Evolutionary conservation across 2,797 vertebrate species (phyloP).

Genomic region (Simalia tracyae): DNA sequence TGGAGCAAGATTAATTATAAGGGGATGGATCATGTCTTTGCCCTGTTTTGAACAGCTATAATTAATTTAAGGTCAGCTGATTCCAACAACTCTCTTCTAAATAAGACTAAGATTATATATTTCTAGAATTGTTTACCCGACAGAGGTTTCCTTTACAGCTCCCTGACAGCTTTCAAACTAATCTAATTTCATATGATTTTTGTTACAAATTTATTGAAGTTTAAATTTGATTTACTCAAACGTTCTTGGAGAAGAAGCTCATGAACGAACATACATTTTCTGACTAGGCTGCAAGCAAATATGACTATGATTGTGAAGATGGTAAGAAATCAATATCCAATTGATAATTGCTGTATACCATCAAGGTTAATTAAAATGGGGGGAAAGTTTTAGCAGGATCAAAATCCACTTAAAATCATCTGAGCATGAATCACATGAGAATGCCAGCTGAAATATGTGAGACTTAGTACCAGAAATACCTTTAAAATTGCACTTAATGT

Average conservation of each 20-base stretch:
- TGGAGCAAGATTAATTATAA: conserved; percentile 10
- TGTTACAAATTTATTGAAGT: not conserved
- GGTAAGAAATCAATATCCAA: conserved; percentile 54
- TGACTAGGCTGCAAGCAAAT: conserved; percentile 50
- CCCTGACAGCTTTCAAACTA: not conserved
- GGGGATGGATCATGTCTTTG: not conserved
- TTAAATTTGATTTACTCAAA: not conserved
- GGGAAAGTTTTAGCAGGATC: conserved; percentile 15
- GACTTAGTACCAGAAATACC: conserved; percentile 23
- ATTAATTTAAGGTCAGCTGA: not conserved
- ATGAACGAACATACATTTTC: conserved; percentile 42
- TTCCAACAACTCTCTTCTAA: not conserved
- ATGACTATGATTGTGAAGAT: conserved; percentile 51
- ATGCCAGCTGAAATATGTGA: accelerated
- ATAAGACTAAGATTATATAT: not conserved
- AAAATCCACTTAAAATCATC: conserved; percentile 12
- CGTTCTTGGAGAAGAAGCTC: conserved; percentile 42
- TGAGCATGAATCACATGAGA: not conserved
- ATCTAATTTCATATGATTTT: not conserved
- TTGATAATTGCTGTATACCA: conserved; percentile 52
- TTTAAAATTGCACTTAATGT: not conserved
- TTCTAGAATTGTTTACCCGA: not conserved
- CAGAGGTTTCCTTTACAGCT: not conserved
- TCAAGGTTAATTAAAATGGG: conserved; percentile 2
- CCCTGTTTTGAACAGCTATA: not conserved